Evolutionary conservation across 2,888 invertebrate species (phyloP), one percentile per base, ranked within the genome.

Genomic region (Ichneumoninae sp.): DNA sequence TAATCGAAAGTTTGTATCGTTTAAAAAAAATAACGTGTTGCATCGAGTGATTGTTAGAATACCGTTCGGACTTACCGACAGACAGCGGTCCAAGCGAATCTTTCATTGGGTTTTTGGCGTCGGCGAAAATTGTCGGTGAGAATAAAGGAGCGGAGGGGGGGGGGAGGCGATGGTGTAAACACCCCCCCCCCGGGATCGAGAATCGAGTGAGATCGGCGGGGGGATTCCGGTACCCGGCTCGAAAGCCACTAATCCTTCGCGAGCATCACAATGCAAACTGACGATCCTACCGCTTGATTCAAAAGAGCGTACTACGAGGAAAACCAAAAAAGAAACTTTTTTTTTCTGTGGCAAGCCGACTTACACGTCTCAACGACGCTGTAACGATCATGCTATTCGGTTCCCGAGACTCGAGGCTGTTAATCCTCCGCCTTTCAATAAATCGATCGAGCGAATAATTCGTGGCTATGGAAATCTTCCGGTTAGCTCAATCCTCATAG

Each of bases 301-400:
- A 84, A 86, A 88, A 85, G 86, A 85, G 85, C 52, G 68, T 76
- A 54, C 60, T 10, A 40, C 77, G 86, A 36, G 33, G 54, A 68
- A 86, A 82, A 84, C 86, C 82, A 84, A 75, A 72, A 82, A 62
- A 66, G 57, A 86, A 84, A 87, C 86, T 89, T 88, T 88, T 89
- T n/a, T 52, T 52, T 52, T 44, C 26, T 40, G 16, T 87, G 86
- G 81, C 90, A 89, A 91, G 89, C 90, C 91, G 90, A 90, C 91
- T 91, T 90, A 91, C 78, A 91, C 91, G 91, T 89, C 77, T 88
- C 89, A 89, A 86, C 89, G 88, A 86, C 88, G 88, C 89, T 89
- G 88, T 89, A 91, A 91, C 90, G 87, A 90, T 86, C 88, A 86
- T 85, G 88, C 86, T 87, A 88, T 88, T 88, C 85, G 77, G 69